A percentile compares a stretch with the other conserved stretches of the same genome.
These are phyloP conservation scores for Parnassius smintheus DNA, from an alignment of 2,888 invertebrate species.

Conservation along the genomic window DNA sequence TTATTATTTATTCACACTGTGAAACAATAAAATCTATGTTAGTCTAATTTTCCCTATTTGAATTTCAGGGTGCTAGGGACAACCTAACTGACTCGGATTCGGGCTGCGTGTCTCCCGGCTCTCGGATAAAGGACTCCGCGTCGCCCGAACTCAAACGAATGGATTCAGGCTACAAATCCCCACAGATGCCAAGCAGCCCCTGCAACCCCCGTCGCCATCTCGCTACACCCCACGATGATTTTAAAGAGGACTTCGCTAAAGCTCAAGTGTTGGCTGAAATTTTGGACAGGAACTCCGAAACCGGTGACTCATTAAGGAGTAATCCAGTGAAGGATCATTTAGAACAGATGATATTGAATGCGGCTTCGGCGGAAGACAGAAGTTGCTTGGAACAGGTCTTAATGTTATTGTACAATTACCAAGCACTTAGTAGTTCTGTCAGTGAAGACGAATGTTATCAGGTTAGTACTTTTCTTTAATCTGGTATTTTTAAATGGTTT, in stretches of 20 bases:
- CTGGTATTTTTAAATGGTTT: too few species aligned
- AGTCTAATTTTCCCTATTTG: background rate
- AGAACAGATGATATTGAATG: slow-evolving; percentile 75
- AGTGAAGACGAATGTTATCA: slow-evolving; percentile 81
- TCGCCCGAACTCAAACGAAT: slow-evolving; percentile 78
- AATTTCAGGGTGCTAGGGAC: slow-evolving; percentile 71
- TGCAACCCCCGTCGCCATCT: slow-evolving; percentile 63
- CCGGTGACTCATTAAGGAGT: slow-evolving; percentile 69
- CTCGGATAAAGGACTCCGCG: slow-evolving; percentile 76
- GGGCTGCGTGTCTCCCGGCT: slow-evolving; percentile 78
- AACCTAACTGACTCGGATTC: slow-evolving; percentile 78
- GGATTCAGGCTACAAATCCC: slow-evolving; percentile 79
- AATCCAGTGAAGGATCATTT: slow-evolving; percentile 75
- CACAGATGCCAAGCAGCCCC: slow-evolving; percentile 70
- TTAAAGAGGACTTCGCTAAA: slow-evolving; percentile 75
- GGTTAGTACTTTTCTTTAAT: slow-evolving; percentile 46
- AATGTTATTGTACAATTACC: slow-evolving; percentile 82
- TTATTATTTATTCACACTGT: too few species aligned
- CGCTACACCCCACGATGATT: slow-evolving; percentile 67
- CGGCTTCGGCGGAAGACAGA: slow-evolving; percentile 80
- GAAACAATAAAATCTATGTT: too few species aligned
- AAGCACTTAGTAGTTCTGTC: slow-evolving; percentile 78
- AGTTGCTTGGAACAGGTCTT: slow-evolving; percentile 83
- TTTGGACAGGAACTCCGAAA: slow-evolving; percentile 67
- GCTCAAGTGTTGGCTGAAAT: slow-evolving; percentile 72